Evolutionary conservation across 2,797 vertebrate genomes (phyloP).

Genomic region (Cryptoprocta ferox): DNA sequence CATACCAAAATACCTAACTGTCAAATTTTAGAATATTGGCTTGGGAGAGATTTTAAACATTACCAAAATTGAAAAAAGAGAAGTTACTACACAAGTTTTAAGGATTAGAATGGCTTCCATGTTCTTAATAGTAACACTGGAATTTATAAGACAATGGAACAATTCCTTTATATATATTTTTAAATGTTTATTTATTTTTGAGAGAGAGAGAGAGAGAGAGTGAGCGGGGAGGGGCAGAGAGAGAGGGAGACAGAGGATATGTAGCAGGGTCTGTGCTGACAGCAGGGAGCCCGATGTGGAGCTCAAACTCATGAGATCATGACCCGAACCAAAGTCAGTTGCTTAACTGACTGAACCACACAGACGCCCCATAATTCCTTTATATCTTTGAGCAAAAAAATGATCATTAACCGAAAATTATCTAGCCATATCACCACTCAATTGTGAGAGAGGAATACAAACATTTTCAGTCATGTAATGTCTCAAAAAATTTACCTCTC

Average conservation of each 20-base stretch:
- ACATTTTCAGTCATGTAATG: not conserved
- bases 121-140: not conserved
- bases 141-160: not conserved
- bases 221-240: too few relatives aligned
- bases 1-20: not conserved
- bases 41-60: conserved; percentile 12
- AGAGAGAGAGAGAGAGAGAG: too few relatives aligned
- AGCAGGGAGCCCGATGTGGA: too few relatives aligned
- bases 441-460: not conserved
- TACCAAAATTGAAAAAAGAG: not conserved
- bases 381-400: not conserved
- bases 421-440: not conserved
- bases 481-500: not conserved
- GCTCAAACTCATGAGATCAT: too few relatives aligned
- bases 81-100: not conserved
- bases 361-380: too few relatives aligned
- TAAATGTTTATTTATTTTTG: too few relatives aligned
- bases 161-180: not conserved
- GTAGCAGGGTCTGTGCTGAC: too few relatives aligned
- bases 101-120: not conserved
- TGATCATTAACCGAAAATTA: not conserved
- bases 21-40: not conserved
- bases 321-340: too few relatives aligned
- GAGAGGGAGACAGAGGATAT: too few relatives aligned
- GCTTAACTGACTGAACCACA: too few relatives aligned